phyloP scores from a whole-genome alignment of 2,797 vertebrate genomes.

The Tauraco hartlaubi region DNA sequence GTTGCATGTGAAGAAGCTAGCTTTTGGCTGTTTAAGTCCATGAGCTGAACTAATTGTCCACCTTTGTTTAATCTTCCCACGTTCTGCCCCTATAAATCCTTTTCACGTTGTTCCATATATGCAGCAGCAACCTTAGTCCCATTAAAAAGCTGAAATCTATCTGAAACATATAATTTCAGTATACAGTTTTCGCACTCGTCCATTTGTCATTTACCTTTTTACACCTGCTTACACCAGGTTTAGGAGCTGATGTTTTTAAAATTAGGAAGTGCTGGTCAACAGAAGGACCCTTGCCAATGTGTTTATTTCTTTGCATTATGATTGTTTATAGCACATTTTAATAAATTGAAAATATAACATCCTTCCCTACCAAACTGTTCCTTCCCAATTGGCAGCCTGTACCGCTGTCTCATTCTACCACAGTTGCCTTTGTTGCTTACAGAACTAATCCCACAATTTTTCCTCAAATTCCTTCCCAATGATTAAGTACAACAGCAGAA shows the following conservation, averaged over 20 bases:
- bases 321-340: background rate
- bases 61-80: background rate
- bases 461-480: background rate
- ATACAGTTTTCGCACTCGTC: background rate
- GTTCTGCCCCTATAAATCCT: background rate
- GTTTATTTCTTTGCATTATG: background rate
- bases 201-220: background rate
- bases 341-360: background rate
- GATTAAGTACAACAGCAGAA: background rate
- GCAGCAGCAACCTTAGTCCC: background rate
- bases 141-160: background rate
- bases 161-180: background rate
- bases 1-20: background rate
- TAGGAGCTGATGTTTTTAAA: background rate
- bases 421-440: background rate
- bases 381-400: background rate
- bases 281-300: background rate
- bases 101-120: background rate
- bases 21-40: background rate
- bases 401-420: background rate
- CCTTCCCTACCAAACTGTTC: background rate
- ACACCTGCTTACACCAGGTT: background rate
- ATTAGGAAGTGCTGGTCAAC: background rate
- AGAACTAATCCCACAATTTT: background rate
- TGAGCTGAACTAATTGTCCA: background rate